A percentile compares a stretch with the other conserved stretches of the same genome.
Conservation (phyloP, 2,113 vertebrate genomes). For the Eptatretus burgeri region DNA sequence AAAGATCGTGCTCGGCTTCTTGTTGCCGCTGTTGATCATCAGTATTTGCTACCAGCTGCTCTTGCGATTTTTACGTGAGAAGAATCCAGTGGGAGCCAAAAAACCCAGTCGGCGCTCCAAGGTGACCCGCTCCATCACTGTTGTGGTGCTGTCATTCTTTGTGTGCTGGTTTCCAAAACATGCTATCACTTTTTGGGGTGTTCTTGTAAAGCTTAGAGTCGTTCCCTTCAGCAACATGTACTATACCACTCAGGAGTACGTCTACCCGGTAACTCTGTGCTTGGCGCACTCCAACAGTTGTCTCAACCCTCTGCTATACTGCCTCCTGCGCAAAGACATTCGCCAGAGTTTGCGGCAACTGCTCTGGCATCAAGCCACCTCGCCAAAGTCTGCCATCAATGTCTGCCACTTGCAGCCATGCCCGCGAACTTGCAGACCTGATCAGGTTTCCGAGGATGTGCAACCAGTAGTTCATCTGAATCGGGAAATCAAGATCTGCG, state of each 20-base stretch:
- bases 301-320: conserved; percentile 29
- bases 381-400: conserved; percentile 12
- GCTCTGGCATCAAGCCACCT: conserved; percentile 18
- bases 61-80: conserved; percentile 18
- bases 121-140: conserved; percentile 20
- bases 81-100: conserved; percentile 12
- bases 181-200: conserved; percentile 32
- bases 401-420: conserved; percentile 15
- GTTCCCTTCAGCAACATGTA: conserved; percentile 24
- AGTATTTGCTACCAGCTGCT: conserved; percentile 22
- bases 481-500: no score
- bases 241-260: conserved; percentile 26
- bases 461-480: conserved; percentile 11
- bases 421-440: conserved; percentile 13
- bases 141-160: conserved; percentile 21
- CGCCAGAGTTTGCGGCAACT: conserved; percentile 20
- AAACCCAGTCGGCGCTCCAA: conserved; percentile 12
- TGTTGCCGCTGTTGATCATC: conserved; percentile 20
- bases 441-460: conserved; percentile 12
- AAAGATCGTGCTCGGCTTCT: conserved; percentile 22
- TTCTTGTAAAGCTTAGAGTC: conserved; percentile 28
- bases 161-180: conserved; percentile 25
- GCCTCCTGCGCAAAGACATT: conserved; percentile 28
- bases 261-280: conserved; percentile 29
- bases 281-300: conserved; percentile 32